phyloP scores from a whole-genome alignment of 2,797 vertebrate species.

The Crocodylus rhombifer region DNA sequence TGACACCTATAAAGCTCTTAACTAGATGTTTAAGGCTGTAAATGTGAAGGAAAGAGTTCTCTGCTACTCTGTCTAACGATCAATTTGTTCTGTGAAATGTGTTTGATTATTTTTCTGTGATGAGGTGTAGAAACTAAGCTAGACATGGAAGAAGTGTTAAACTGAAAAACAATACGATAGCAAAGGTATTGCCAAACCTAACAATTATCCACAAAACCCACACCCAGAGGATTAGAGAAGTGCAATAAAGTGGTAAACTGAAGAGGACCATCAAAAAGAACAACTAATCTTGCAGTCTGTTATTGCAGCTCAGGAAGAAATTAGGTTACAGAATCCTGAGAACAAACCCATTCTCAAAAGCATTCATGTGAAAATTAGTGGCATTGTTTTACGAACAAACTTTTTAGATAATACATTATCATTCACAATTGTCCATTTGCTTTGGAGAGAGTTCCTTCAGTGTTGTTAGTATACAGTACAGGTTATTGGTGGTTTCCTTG shows the following conservation, averaged over 20 bases:
- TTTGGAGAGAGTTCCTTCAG: not conserved
- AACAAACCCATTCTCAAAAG: not conserved
- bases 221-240: not conserved
- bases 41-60: not conserved
- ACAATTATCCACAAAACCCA: not conserved
- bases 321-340: not conserved
- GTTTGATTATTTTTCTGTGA: not conserved
- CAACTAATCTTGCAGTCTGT: not conserved
- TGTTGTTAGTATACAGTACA: not conserved
- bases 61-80: rapidly evolving
- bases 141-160: not conserved
- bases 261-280: not conserved
- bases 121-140: not conserved
- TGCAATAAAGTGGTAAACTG: not conserved
- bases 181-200: not conserved
- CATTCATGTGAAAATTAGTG: not conserved
- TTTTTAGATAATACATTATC: not conserved
- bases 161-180: not conserved
- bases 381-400: not conserved
- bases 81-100: rapidly evolving
- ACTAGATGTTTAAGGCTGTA: not conserved
- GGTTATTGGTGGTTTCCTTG: not conserved
- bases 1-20: not conserved
- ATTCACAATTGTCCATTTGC: not conserved
- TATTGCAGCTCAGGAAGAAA: not conserved